Conservation (phyloP, 1,140 invertebrate genomes). For the Drosophila suzukii region DNA sequence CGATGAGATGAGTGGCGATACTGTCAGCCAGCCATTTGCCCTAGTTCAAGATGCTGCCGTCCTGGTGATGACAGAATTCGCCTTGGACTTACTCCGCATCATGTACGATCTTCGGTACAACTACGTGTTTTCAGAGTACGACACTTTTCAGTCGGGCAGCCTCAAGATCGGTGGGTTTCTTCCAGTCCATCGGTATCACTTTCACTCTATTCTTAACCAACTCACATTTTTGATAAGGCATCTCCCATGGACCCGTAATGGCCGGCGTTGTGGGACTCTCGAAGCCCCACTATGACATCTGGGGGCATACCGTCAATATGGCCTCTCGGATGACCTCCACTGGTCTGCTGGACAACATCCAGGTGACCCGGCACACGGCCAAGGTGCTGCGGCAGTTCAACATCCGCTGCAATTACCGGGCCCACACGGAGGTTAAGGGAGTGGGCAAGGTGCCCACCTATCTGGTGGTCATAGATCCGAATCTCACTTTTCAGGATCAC, state of each 20-base stretch:
- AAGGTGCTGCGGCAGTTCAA: constrained; percentile 88
- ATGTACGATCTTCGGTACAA: constrained; percentile 30
- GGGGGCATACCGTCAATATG: constrained; percentile 97
- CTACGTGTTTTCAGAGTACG: constrained; percentile 11
- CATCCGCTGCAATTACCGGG: constrained; percentile 88
- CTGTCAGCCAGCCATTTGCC: neutral
- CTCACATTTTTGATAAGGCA: constrained; percentile 83
- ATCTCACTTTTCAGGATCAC: constrained; percentile 84
- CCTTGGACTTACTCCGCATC: constrained; percentile 35
- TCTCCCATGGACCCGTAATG: constrained; percentile 92
- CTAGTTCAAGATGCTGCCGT: constrained; percentile 15
- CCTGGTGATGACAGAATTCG: constrained; percentile 38
- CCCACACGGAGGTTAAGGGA: constrained; percentile 89
- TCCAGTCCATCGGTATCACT: too few relatives aligned
- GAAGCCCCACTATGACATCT: constrained; percentile 93
- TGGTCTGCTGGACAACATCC: constrained; percentile 90
- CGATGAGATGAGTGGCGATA: constrained; percentile 8
- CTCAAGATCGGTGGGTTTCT: constrained; percentile 38
- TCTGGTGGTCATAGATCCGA: constrained; percentile 88
- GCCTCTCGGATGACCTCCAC: constrained; percentile 95
- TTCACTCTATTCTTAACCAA: neutral
- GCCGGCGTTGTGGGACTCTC: constrained; percentile 95
- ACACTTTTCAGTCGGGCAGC: constrained; percentile 10
- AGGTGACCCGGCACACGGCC: constrained; percentile 90
- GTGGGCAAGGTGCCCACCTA: constrained; percentile 89